phyloP scores from a whole-genome alignment of 2,113 vertebrate species.

The Bucco capensis region DNA sequence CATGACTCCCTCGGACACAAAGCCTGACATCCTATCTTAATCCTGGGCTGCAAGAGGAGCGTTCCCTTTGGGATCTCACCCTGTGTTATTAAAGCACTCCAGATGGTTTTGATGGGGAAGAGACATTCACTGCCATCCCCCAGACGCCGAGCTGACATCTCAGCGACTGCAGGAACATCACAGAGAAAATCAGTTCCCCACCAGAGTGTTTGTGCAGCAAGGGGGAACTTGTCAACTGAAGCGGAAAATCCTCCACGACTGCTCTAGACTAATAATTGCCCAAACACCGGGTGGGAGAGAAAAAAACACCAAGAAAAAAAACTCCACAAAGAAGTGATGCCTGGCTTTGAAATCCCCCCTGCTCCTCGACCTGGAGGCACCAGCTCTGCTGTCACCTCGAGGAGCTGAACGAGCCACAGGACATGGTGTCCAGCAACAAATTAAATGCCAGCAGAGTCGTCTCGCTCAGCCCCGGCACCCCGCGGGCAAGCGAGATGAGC shows the following conservation, averaged over 20 bases:
- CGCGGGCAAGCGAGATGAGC: not conserved
- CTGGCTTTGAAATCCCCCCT: not conserved
- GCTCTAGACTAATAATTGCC: constrained; percentile 51
- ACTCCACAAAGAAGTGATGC: not conserved
- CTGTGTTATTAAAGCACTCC: constrained; percentile 27
- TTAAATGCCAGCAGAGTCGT: not conserved
- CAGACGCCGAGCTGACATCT: constrained; percentile 24
- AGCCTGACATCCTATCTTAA: not conserved
- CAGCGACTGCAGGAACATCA: constrained; percentile 10
- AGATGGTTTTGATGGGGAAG: constrained; percentile 51
- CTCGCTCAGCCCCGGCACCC: not conserved
- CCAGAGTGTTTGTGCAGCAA: constrained; percentile 44
- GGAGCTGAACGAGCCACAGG: not conserved
- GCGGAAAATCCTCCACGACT: constrained; percentile 48
- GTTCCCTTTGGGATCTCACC: not conserved
- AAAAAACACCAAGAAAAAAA: not conserved
- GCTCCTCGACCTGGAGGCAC: not conserved
- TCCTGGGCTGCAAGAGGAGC: not conserved
- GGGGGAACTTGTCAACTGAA: constrained; percentile 43
- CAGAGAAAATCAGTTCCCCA: constrained; percentile 52
- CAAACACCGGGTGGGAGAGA: not conserved
- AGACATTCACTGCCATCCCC: not conserved
- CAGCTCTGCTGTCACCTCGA: not conserved
- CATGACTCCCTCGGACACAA: not conserved
- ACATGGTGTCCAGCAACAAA: not conserved